Base-by-base conservation (phyloP, 2,113 vertebrate species). In the Larimichthys polyactis region DNA sequence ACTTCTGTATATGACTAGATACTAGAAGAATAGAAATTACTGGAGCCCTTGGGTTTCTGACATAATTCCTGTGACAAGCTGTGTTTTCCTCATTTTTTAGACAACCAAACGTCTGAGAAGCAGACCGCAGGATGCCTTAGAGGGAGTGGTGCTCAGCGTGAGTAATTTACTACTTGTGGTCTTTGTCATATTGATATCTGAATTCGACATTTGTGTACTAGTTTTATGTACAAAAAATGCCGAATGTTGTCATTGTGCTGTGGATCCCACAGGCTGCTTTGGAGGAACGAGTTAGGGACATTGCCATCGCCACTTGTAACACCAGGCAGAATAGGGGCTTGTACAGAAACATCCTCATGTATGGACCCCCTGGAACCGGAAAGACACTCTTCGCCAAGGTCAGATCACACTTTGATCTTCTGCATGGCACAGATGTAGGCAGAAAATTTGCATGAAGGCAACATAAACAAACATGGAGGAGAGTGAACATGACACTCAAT, bases 341-440 rank as follows among this genome's bases (percentile, higher is more conserved):
- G 0, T 98, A 97, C 88, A 90, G 96, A 84, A 97, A 97, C 83
- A 94, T 97, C 19, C 93, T 97, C 11, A 97, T 97, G 96, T 96
- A 97, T 0, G 97, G 97, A 1, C 97, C 97, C 0, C 97, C 97
- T 0, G 97, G 97, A n/a, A 98, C 97, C 0, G 96, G 97, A 1
- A 98, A 98, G 87, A 97, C 97, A 0, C 94, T 98, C 1, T 98
- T 99, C 80, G 96, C 97, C 81, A 97, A 97, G 96, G 97, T 99
- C 36, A 9, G 9, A 40, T 40, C 36, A 97, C 97, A 0, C 94
- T 98, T n/a, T n/a, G n/a, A n/a, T n/a, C 1, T 98, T 99, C 36
- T 40, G 36, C 36, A 40, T 2, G 36, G 36, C 36, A 40, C 36
- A 40, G 36, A 40, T 40, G 36, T 40, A 40, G 36, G 36, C 36